Evolutionary conservation across 2,797 vertebrate genomes (phyloP), one percentile per base, ranked within the genome.

Genomic region (Lophius americanus): DNA sequence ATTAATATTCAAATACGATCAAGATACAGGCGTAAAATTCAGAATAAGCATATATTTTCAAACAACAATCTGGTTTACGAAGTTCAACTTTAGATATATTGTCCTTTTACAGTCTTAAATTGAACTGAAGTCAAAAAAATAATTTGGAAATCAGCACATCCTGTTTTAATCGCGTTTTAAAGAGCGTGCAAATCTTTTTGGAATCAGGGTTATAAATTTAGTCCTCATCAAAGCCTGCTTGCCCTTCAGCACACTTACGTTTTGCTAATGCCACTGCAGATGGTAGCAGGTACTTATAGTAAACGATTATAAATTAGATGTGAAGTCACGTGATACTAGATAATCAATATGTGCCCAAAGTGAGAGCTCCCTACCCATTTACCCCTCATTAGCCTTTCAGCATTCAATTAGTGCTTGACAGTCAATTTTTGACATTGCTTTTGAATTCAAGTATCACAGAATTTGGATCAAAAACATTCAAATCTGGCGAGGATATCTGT

Each of bases 331-430:
- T 32, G 68, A 75, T 70, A 48, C 51, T 61, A 75, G 64, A 73
- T 71, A 85, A 91, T 93, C 88, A 88, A 87, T 91, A 78, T 43
- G 50, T 54, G 75, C 63, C 74, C 63, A 58, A 70, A 75, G 72
- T 76, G 56, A 83, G 51, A 43, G 58, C 81, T 73, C 60, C 55
- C 52, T 61, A 68, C 58, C 38, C 32, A 56, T 79, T 85, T 83
- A 81, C 44, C 71, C 23, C 76, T 85, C 85, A 87, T 90, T 88
- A 87, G 75, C 70, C 73, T 73, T 79, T 84, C 64, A 69, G 69
- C 37, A 33, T 75, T 82, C 83, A 75, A 91, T 83, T 86, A 64
- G 79, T 76, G 73, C 49, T 52, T 60, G 63, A 43, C 53, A 52
- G 64, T 49, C 64, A 75, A 67, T 75, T 69, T 64, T 38, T 44